Conservation (phyloP, 2,797 vertebrate genomes). For the Microctenopoma stevenorrisi region DNA sequence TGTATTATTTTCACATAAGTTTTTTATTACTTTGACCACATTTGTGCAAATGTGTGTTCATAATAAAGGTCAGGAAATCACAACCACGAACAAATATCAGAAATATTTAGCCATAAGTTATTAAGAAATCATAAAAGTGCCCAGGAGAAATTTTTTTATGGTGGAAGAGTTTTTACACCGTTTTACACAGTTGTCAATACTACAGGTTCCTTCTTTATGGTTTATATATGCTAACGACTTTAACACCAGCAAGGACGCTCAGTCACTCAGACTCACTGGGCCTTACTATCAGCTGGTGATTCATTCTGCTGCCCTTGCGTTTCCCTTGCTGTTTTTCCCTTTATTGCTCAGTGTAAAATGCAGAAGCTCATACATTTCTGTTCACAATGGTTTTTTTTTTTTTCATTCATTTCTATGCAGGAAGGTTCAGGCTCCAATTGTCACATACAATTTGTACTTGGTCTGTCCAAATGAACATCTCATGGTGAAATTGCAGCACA, state of each 20-base stretch:
- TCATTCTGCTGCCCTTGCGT: background rate
- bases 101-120: background rate
- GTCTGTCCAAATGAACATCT: conserved; percentile 11
- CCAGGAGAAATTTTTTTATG: too few relatives aligned
- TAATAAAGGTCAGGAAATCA: too few relatives aligned
- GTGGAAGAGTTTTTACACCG: too few relatives aligned
- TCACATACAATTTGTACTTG: background rate
- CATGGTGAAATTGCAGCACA: conserved; percentile 7
- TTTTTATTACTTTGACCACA: too few relatives aligned
- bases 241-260: conserved; percentile 11
- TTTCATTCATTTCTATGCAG: background rate
- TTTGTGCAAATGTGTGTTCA: too few relatives aligned
- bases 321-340: background rate
- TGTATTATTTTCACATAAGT: too few relatives aligned
- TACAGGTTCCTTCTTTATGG: background rate
- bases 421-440: background rate
- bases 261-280: background rate
- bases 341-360: background rate
- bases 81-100: background rate
- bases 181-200: background rate
- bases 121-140: background rate
- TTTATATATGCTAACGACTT: conserved; percentile 12
- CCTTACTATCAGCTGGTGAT: background rate
- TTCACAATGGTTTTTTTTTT: background rate
- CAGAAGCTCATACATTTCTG: background rate